Evolutionary conservation across 2,888 invertebrate species (phyloP).

Genomic region (Mesochorus sp.): DNA sequence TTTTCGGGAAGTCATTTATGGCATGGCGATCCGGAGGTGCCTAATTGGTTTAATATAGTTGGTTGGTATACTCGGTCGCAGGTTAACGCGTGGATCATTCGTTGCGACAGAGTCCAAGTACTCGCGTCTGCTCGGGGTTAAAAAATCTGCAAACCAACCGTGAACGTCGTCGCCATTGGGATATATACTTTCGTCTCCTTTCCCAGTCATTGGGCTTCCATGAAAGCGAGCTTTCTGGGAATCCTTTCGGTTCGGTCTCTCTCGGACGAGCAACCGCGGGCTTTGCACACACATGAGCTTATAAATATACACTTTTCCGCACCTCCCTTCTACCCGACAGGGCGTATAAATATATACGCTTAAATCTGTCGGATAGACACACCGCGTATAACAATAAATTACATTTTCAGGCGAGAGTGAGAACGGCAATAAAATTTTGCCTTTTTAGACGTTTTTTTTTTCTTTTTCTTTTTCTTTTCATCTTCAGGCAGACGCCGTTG

Average conservation of each 20-base stretch:
- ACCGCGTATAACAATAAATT: not conserved
- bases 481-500: too few relatives aligned
- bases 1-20: constrained; percentile 21
- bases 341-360: constrained; percentile 19
- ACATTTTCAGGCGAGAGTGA: not conserved
- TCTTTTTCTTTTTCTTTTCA: too few relatives aligned
- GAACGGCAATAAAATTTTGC: not conserved
- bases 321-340: not conserved
- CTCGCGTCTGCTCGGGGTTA: not conserved
- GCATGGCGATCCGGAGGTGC: constrained; percentile 14
- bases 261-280: constrained; percentile 22
- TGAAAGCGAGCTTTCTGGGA: constrained; percentile 47
- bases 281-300: constrained; percentile 9
- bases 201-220: constrained; percentile 20
- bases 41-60: constrained; percentile 53
- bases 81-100: constrained; percentile 29
- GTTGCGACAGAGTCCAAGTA: constrained; percentile 22
- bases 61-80: not conserved
- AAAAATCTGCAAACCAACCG: not conserved
- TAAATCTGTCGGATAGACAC: not conserved
- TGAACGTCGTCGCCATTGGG: constrained; percentile 9
- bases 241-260: constrained; percentile 28
- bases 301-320: constrained; percentile 28
- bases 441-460: too few relatives aligned
- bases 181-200: constrained; percentile 24